Conservation (phyloP, 2,888 invertebrate genomes). For the Acrobasis suavella region DNA sequence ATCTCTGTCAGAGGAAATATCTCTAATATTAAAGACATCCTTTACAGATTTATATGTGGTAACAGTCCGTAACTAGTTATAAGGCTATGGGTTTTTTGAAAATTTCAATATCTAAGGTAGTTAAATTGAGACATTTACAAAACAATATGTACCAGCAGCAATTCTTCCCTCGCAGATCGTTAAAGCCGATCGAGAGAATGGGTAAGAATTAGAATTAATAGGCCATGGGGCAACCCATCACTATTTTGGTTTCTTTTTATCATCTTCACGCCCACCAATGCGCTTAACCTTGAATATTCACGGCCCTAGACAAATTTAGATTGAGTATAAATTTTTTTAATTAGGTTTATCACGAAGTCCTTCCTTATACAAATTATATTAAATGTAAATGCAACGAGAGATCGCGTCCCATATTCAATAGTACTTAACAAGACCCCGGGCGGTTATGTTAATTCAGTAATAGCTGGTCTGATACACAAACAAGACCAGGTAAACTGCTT, state of each 20-base stretch:
- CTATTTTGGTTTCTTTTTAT: too few species aligned
- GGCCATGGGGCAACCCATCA: too few species aligned
- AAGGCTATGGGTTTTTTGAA: background rate
- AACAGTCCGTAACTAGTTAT: too few species aligned
- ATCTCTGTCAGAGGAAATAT: background rate
- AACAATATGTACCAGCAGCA: too few species aligned
- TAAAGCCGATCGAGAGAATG: too few species aligned
- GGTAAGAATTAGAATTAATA: too few species aligned
- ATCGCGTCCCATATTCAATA: background rate
- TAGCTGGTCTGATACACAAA: constrained; percentile 7
- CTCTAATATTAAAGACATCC: background rate
- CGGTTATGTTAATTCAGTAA: constrained; percentile 13
- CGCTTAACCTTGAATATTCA: too few species aligned
- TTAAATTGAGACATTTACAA: background rate
- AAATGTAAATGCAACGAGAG: constrained; percentile 4
- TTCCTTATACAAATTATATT: background rate
- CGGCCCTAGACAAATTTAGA: too few species aligned
- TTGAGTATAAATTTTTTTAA: too few species aligned
- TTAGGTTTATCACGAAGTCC: background rate
- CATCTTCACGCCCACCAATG: too few species aligned
- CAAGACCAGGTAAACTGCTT: constrained; percentile 3
- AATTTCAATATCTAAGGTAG: background rate
- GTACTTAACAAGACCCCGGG: background rate
- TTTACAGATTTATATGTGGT: background rate
- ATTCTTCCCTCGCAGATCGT: too few species aligned